Conservation (phyloP, 2,797 vertebrate species). For the Perodicticus potto region DNA sequence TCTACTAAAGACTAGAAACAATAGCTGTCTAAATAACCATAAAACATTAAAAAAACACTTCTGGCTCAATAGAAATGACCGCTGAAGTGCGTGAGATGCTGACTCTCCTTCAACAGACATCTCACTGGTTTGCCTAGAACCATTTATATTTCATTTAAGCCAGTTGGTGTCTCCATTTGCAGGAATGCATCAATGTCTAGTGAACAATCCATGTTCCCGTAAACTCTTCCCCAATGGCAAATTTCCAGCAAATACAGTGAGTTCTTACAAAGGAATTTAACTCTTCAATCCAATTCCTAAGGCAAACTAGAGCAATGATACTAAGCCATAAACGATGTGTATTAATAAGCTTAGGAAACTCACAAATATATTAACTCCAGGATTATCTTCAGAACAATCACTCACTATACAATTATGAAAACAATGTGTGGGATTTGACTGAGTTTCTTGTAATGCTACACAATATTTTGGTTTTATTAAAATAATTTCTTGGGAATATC, state of each 20-base stretch:
- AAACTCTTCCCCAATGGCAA: constrained; percentile 75
- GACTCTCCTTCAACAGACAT: constrained; percentile 73
- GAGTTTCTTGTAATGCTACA: not conserved
- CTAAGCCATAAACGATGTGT: constrained; percentile 54
- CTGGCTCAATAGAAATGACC: constrained; percentile 84
- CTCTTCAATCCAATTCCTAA: constrained; percentile 71
- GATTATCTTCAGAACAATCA: constrained; percentile 56
- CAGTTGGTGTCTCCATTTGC: constrained; percentile 84
- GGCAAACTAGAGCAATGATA: constrained; percentile 41
- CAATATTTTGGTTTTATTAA: constrained; percentile 62
- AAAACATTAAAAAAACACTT: constrained; percentile 85
- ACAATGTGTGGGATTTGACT: constrained; percentile 44
- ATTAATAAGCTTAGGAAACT: constrained; percentile 61
- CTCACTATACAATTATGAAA: constrained; percentile 62
- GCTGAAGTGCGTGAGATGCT: constrained; percentile 82
- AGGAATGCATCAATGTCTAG: constrained; percentile 78
- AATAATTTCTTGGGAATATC: constrained; percentile 55
- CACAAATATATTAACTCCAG: constrained; percentile 18
- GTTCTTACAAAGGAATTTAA: constrained; percentile 80
- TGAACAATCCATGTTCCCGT: constrained; percentile 73
- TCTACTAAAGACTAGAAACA: constrained; percentile 82
- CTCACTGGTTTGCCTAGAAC: constrained; percentile 83
- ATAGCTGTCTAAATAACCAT: constrained; percentile 88
- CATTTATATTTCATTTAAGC: constrained; percentile 81
- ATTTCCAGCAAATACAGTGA: constrained; percentile 80